Base-by-base conservation (phyloP, 2,797 vertebrate species). In the Bradypus variegatus region DNA sequence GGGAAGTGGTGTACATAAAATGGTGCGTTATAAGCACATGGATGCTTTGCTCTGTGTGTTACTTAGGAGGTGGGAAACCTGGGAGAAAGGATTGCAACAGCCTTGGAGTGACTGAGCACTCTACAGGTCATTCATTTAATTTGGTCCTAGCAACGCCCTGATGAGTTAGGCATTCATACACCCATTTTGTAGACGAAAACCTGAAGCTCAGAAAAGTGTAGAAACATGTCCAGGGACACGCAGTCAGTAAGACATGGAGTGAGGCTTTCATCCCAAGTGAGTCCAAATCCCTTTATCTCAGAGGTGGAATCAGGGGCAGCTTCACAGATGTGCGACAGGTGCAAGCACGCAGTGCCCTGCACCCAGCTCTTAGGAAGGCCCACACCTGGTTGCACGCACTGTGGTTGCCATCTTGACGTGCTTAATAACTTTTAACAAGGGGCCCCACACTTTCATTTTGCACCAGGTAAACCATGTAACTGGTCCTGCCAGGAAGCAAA, bases 1-100 rank as follows among this genome's bases (percentile, higher is more conserved):
- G 90, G 87, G 86, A 87, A 82, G 79, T 94, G 87, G 75, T 70
- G 27, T 33, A 62, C 11, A 8, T 65, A n/a, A 73, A 76, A 84
- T 16, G 19, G 67, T 81, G 65, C 78, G 65, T 77, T 87, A 41
- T 36, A 60, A 41, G 64, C 33, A 65, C 76, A 67, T 11, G 76
- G 90, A 86, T 88, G 36, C 41, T 90, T 41, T 15, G n/a, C 70
- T 85, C 31, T 77, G 77, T 38, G 82, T 67, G 73, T 50, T 83
- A 85, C 76, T 90, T 77, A 69, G 64, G 41, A 77, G 33, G 41
- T 31, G 5, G 21, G 60, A 72, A 77, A 33, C 33, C 33, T 23
- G 23, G 62, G 45, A 69, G 88, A 70, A 86, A 53, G 69, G 18
- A 75, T 55, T 8, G 45, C 4, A 1, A 10, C 18, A 69, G 58